Evolutionary conservation across 2,888 invertebrate genomes (phyloP), one percentile per base, ranked within the genome.

Genomic region (Oasisia sp.): DNA sequence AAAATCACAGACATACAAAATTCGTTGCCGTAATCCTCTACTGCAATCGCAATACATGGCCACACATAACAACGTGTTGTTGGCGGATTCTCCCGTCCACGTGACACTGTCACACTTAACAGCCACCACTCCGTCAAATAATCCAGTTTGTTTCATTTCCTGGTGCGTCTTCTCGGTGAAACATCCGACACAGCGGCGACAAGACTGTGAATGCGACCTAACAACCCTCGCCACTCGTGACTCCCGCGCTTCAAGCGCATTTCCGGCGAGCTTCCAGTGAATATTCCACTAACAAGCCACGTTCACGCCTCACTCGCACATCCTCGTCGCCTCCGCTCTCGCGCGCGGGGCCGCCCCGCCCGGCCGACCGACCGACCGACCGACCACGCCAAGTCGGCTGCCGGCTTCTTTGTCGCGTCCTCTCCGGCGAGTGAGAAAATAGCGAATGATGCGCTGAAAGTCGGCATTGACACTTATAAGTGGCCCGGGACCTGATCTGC

Each of bases 401-500:
- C 74, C 74, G 27, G 19, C 27, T 74, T 74, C 74, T 74, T 74
- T 74, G 74, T 74, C 7, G 27, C 74, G 74, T 74, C 74, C 74
- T 74, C 74, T 74, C 74, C 74, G 74, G 7, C 74, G 74, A 38
- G 38, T 38, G 38, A 74, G 74, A 74, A 74, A 74, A 74, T 74
- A 74, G 74, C 74, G 74, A 74, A 74, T 74, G 74, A 74, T 74
- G 74, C 19, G 74, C 74, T 19, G 74, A 74, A 74, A 74, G 74
- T 74, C 19, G 19, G 74, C 74, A 74, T 74, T 74, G 74, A 74
- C 74, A 74, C 74, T 74, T 74, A 74, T 74, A 74, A 74, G 74
- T 74, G 74, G 74, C 74, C 74, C 74, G 74, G 74, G 74, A 74
- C 92, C 92, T 92, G 90, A 92, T 92, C 92, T 91, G 91, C 92